Conservation (phyloP, 2,113 vertebrate species). For the Aspiorhynchus laticeps region DNA sequence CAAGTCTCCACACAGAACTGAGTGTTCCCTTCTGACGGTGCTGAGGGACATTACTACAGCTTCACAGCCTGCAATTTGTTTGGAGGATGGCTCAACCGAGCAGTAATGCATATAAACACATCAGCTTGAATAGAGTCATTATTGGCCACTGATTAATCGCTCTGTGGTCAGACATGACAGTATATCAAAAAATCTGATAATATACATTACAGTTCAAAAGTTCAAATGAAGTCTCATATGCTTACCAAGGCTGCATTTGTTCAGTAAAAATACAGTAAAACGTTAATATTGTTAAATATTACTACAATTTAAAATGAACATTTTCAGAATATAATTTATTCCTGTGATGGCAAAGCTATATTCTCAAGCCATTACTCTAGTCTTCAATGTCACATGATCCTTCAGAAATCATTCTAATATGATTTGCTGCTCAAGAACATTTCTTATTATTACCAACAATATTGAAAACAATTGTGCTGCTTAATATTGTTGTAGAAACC, state of each 20-base stretch:
- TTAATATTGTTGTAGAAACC: background rate
- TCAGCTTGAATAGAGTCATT: background rate
- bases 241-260: background rate
- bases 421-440: too few species aligned
- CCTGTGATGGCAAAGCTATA: too few species aligned
- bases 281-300: too few species aligned
- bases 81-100: background rate
- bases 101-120: slow-evolving; percentile 12
- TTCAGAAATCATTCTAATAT: too few species aligned
- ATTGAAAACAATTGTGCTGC: background rate
- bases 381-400: too few species aligned
- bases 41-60: background rate
- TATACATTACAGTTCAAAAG: background rate
- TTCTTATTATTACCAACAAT: background rate
- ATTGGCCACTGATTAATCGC: background rate
- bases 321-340: too few species aligned
- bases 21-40: background rate
- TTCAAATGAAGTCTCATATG: background rate
- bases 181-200: background rate
- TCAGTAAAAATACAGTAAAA: background rate
- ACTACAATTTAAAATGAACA: too few species aligned
- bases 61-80: slow-evolving; percentile 3
- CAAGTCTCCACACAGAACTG: slow-evolving; percentile 12
- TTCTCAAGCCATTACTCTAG: too few species aligned
- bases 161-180: background rate